These are phyloP conservation scores for Carcharodon carcharias DNA, from an alignment of 2,797 vertebrate genomes.

Conservation along the genomic window DNA sequence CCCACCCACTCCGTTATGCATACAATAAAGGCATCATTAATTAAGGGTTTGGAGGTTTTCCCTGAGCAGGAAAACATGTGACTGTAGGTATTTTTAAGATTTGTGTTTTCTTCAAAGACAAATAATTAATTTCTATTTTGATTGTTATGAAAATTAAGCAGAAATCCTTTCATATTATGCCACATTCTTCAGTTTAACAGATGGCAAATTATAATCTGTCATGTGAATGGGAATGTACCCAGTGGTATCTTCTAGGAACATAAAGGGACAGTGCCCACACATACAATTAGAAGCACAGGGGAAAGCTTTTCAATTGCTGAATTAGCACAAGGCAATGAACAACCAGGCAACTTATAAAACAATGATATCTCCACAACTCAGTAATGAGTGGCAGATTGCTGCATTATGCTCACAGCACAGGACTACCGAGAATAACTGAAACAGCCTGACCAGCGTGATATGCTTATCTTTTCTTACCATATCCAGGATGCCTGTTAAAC, in stretches of 20 bases:
- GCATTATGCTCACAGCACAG: background rate
- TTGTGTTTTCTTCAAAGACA: background rate
- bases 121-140: background rate
- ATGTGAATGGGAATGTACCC: conserved; percentile 19
- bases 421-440: background rate
- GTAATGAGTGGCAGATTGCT: background rate
- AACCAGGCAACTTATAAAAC: background rate
- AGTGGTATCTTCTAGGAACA: background rate
- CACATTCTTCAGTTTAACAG: conserved; percentile 9
- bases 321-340: background rate
- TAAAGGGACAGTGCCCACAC: conserved; percentile 13
- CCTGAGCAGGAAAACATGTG: too few relatives aligned
- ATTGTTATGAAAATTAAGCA: conserved; percentile 24
- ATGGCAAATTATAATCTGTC: conserved; percentile 33
- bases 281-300: conserved; percentile 26
- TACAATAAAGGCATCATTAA: background rate
- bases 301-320: background rate
- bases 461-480: background rate
- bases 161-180: background rate
- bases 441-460: background rate
- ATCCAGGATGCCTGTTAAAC: background rate
- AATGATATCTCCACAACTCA: conserved; percentile 12
- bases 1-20: background rate
- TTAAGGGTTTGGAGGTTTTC: background rate
- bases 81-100: conserved; percentile 12